A percentile compares a stretch with the other conserved stretches of the same genome.
These are phyloP conservation scores for Delia radicum DNA, from an alignment of 1,140 invertebrate species.

Conservation along the genomic window DNA sequence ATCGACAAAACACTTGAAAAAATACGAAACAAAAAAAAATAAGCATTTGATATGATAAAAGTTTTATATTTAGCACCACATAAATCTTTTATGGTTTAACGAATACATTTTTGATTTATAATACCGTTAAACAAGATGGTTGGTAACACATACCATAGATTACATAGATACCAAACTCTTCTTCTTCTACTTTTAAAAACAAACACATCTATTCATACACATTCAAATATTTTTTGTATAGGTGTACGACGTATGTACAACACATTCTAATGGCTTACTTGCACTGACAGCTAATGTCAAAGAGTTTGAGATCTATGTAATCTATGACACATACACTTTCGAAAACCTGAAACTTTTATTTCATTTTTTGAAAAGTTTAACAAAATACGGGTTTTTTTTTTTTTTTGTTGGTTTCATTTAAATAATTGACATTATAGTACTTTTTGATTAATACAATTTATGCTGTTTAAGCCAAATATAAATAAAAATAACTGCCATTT, in stretches of 20 bases:
- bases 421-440: background rate
- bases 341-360: too few species aligned
- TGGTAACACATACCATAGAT: too few species aligned
- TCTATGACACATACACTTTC: too few species aligned
- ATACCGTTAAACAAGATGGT: conserved; percentile 4
- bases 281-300: too few species aligned
- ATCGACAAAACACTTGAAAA: background rate
- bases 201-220: too few species aligned
- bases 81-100: conserved; percentile 5
- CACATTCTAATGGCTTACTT: too few species aligned
- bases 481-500: background rate
- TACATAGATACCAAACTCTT: too few species aligned
- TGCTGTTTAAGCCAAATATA: background rate
- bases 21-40: background rate
- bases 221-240: too few species aligned
- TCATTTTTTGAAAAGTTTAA: too few species aligned
- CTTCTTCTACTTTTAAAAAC: too few species aligned
- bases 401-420: background rate
- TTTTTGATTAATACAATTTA: background rate
- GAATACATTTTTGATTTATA: conserved; percentile 2
- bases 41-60: background rate
- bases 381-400: background rate
- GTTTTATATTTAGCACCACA: conserved; percentile 1
- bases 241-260: too few species aligned
- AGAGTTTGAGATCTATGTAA: too few species aligned